Conservation (phyloP, 2,888 invertebrate genomes). For the Drosophila ustulata region DNA sequence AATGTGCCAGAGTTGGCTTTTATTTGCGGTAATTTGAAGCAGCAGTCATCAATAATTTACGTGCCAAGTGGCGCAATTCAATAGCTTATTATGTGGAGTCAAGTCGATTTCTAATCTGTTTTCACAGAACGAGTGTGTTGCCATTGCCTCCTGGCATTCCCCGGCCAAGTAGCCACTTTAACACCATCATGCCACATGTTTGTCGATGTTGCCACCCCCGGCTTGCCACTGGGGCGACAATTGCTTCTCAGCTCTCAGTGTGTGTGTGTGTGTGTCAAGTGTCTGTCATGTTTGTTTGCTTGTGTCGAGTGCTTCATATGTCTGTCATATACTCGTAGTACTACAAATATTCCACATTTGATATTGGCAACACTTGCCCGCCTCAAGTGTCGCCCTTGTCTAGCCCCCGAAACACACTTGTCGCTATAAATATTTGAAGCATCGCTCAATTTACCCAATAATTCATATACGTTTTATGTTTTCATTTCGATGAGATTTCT, state of each 20-base stretch:
- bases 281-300: conserved; percentile 73
- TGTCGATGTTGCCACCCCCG: conserved; percentile 36
- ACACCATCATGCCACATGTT: conserved; percentile 14
- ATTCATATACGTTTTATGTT: conserved; percentile 1
- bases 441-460: conserved; percentile 20
- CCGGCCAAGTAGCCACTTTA: not conserved
- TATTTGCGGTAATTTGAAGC: conserved; percentile 21
- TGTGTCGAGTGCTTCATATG: conserved; percentile 62
- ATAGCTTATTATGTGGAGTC: conserved; percentile 27
- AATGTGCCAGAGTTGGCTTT: conserved; percentile 10
- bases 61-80: conserved; percentile 30
- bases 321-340: conserved; percentile 16
- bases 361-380: conserved; percentile 59
- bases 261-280: conserved; percentile 38
- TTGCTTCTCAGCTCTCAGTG: conserved; percentile 22
- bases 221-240: conserved; percentile 13
- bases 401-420: not conserved
- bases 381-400: conserved; percentile 32
- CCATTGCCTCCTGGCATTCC: not conserved
- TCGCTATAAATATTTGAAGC: conserved; percentile 4
- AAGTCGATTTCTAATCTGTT: conserved; percentile 58
- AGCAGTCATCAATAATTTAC: conserved; percentile 31
- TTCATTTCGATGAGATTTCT: conserved; percentile 23
- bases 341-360: conserved; percentile 15
- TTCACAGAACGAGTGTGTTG: conserved; percentile 27